These are phyloP conservation scores for Aricia artaxerxes DNA, from an alignment of 2,888 invertebrate species.

Conservation along the genomic window DNA sequence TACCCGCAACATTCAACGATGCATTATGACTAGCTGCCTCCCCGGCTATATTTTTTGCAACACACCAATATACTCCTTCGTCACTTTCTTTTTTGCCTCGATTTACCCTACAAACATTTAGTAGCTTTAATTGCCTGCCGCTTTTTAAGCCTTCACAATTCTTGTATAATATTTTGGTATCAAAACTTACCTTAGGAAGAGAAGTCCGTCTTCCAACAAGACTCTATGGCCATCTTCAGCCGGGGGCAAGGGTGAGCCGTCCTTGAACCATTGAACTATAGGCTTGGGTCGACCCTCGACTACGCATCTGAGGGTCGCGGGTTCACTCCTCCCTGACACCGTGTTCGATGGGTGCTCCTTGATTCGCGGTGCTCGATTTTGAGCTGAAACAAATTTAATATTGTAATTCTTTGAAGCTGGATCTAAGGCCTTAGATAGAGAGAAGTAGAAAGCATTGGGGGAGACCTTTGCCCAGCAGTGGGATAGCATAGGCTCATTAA, in stretches of 20 bases:
- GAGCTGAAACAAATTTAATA: conserved; percentile 77
- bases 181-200: conserved; percentile 86
- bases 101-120: conserved; percentile 82
- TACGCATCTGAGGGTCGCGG: conserved; percentile 97
- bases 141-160: neutral
- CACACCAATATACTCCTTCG: conserved; percentile 98
- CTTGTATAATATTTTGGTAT: neutral
- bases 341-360: conserved; percentile 98
- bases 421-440: too few species aligned
- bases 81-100: conserved; percentile 97
- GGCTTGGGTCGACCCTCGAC: conserved; percentile 97
- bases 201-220: conserved; percentile 93
- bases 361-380: conserved; percentile 94
- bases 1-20: conserved; percentile 96
- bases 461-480: too few species aligned
- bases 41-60: conserved; percentile 94
- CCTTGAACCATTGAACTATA: conserved; percentile 95
- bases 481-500: too few species aligned
- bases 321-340: conserved; percentile 97
- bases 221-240: conserved; percentile 94
- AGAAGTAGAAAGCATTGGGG: too few species aligned
- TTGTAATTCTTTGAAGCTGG: neutral
- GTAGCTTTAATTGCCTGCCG: too few species aligned
- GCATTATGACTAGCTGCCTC: conserved; percentile 95
- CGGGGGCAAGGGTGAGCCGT: conserved; percentile 90